phyloP scores from a whole-genome alignment of 2,888 invertebrate species.

The Agrotis clavis region DNA sequence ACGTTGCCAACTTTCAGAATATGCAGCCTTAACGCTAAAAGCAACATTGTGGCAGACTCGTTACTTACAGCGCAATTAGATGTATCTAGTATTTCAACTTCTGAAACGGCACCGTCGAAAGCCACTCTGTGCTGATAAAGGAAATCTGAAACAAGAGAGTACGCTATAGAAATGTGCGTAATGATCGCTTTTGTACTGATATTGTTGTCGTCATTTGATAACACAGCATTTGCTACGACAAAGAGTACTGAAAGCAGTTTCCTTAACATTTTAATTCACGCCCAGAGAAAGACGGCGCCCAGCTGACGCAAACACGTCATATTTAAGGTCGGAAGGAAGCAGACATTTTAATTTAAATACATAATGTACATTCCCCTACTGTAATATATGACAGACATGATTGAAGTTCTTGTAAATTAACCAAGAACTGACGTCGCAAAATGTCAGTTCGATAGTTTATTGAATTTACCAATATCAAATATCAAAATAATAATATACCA shows the following conservation, averaged over 20 bases:
- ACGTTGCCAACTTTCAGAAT: no score
- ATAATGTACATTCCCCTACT: slow-evolving; percentile 56
- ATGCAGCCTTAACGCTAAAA: slow-evolving; percentile 63
- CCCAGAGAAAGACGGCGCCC: slow-evolving; percentile 57
- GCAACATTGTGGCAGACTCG: slow-evolving; percentile 56
- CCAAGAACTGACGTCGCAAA: slow-evolving; percentile 58
- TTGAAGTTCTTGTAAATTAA: slow-evolving; percentile 53
- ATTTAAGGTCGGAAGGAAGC: slow-evolving; percentile 81
- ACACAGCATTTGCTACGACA: slow-evolving; percentile 57
- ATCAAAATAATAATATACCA: slow-evolving; percentile 12
- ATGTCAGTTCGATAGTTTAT: slow-evolving; percentile 48
- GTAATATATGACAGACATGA: slow-evolving; percentile 45
- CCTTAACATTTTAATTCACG: slow-evolving; percentile 71
- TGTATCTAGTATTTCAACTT: slow-evolving; percentile 95
- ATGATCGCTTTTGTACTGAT: slow-evolving; percentile 57
- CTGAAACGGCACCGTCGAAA: slow-evolving; percentile 94
- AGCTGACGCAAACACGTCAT: slow-evolving; percentile 71
- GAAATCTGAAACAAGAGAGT: slow-evolving; percentile 93
- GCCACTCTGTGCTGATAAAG: slow-evolving; percentile 95
- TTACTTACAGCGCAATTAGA: slow-evolving; percentile 95
- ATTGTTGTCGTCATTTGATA: slow-evolving; percentile 57
- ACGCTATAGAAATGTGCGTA: slow-evolving; percentile 55
- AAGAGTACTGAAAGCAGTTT: slow-evolving; percentile 60
- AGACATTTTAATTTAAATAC: slow-evolving; percentile 62
- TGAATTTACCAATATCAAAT: slow-evolving; percentile 33